Conservation (phyloP, 2,888 invertebrate species). For the Amiota mariae region DNA sequence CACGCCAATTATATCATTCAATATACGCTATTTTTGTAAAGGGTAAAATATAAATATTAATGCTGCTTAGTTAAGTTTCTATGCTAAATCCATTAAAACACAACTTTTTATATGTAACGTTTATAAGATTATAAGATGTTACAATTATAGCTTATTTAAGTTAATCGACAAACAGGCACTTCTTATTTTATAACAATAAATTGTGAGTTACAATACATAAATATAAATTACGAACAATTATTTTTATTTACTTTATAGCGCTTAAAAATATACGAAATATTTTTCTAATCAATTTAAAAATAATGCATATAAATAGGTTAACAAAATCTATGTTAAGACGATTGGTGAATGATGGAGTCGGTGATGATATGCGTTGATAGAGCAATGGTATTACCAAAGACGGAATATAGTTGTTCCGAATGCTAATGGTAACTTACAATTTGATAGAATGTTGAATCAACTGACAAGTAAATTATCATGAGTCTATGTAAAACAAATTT, state of each 20-base stretch:
- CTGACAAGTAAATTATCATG: conserved; percentile 21
- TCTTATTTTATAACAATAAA: conserved; percentile 17
- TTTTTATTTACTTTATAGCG: not conserved
- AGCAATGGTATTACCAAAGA: not conserved
- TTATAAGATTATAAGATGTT: conserved; percentile 5
- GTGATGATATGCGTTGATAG: too few relatives aligned
- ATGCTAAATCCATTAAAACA: too few relatives aligned
- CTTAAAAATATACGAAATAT: not conserved
- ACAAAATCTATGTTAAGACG: conserved; percentile 25
- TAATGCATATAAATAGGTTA: conserved; percentile 21
- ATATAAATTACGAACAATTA: conserved; percentile 16
- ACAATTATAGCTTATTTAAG: conserved; percentile 8
- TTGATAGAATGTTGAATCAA: not conserved
- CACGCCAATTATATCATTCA: too few relatives aligned
- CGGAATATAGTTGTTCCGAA: not conserved
- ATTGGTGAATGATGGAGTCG: not conserved
- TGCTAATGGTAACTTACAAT: not conserved
- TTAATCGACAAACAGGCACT: conserved; percentile 29
- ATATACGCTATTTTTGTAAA: too few relatives aligned
- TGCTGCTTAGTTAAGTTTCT: too few relatives aligned
- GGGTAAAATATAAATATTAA: too few relatives aligned
- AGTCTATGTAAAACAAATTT: conserved; percentile 37
- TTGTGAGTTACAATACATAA: conserved; percentile 5
- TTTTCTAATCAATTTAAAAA: conserved; percentile 7
- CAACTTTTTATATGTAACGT: not conserved